Conservation (phyloP, 2,113 vertebrate species). For the Lampris incognitus region DNA sequence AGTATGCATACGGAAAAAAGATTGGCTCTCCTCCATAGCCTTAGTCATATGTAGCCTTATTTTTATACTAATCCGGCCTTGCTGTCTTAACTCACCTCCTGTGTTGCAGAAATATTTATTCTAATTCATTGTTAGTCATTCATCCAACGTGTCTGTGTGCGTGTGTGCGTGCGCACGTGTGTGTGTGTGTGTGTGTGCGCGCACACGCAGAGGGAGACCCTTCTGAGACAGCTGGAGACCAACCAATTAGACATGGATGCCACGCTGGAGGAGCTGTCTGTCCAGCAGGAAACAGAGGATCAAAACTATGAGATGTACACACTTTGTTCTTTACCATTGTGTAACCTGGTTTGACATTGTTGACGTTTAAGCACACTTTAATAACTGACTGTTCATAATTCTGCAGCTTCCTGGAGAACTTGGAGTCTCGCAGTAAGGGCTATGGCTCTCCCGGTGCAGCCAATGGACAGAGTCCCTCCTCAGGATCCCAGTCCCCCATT, state of each 20-base stretch:
- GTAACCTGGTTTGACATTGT: too few species aligned
- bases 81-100: too few species aligned
- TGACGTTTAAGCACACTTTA: neutral
- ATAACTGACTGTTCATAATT: neutral
- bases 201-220: slow-evolving; percentile 88
- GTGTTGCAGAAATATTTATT: too few species aligned
- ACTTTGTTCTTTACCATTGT: neutral
- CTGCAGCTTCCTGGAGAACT: slow-evolving; percentile 92
- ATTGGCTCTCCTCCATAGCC: neutral
- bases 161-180: neutral
- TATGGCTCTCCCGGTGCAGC: slow-evolving; percentile 82
- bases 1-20: neutral
- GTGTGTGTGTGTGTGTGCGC: slow-evolving; percentile 9
- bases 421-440: slow-evolving; percentile 89
- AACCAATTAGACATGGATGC: slow-evolving; percentile 98
- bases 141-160: neutral
- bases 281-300: slow-evolving; percentile 98
- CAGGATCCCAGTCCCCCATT: slow-evolving; percentile 92
- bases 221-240: slow-evolving; percentile 96
- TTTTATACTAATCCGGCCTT: too few species aligned
- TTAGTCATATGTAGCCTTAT: too few species aligned
- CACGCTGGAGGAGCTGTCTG: slow-evolving; percentile 93
- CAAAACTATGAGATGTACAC: slow-evolving; percentile 96
- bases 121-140: neutral
- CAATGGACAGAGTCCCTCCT: slow-evolving; percentile 93